Evolutionary conservation across 2,113 vertebrate species (phyloP).

Genomic region (Syrrhaptes paradoxus): DNA sequence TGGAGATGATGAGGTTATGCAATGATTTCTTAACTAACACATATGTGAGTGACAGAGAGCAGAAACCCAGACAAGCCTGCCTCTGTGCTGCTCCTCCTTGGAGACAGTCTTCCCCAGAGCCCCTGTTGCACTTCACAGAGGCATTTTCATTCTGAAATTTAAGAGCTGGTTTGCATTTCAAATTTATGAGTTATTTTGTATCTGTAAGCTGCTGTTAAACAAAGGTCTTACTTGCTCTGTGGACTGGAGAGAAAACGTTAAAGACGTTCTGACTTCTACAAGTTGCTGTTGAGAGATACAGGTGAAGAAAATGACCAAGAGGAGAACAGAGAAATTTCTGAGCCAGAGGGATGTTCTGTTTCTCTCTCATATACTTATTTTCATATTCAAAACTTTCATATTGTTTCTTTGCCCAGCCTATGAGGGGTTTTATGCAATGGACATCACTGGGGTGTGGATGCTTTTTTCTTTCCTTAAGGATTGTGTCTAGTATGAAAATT

Average conservation of each 20-base stretch:
- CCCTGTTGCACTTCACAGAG: neutral
- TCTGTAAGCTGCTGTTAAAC: neutral
- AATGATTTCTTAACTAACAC: conserved; percentile 5
- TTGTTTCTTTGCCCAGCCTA: neutral
- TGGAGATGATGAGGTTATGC: neutral
- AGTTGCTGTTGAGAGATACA: neutral
- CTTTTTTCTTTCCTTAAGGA: neutral
- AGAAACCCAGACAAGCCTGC: neutral
- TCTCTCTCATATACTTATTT: neutral
- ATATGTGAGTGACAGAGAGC: neutral
- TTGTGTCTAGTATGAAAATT: neutral
- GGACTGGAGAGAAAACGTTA: neutral
- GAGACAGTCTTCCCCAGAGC: neutral
- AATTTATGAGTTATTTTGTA: conserved; percentile 15
- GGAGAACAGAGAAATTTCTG: neutral
- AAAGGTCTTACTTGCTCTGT: neutral
- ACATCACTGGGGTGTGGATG: neutral
- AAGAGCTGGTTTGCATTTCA: conserved; percentile 11
- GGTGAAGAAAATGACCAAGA: neutral
- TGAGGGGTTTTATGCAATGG: neutral
- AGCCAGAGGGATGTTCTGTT: neutral
- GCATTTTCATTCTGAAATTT: conserved; percentile 3
- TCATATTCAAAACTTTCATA: neutral
- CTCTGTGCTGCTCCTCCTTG: neutral
- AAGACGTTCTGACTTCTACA: neutral